Evolutionary conservation across 2,888 invertebrate genomes (phyloP).

Genomic region (Phytoseiulus persimilis): DNA sequence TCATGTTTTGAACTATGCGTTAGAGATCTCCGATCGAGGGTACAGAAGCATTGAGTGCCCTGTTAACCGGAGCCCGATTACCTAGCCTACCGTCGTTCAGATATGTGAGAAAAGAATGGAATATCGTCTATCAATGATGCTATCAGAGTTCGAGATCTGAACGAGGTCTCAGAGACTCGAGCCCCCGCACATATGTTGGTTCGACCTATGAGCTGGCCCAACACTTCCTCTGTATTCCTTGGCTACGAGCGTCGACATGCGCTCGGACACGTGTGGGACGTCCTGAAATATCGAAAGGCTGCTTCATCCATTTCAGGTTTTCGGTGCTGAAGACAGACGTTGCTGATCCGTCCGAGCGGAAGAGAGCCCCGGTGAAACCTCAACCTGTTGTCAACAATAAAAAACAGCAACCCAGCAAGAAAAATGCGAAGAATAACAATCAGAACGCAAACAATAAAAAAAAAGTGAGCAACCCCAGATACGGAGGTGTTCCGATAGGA

Average conservation of each 20-base stretch:
- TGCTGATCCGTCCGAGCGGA: constrained; percentile 7
- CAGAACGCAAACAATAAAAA: neutral
- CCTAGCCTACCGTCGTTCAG: no score
- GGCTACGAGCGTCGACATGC: neutral
- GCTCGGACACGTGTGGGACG: neutral
- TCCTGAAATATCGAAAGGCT: neutral
- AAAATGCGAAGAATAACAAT: constrained; percentile 17
- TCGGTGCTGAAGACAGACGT: constrained; percentile 21
- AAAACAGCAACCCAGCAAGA: neutral
- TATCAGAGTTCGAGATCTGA: no score
- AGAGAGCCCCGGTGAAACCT: neutral
- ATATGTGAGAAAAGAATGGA: no score
- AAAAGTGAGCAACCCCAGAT: neutral
- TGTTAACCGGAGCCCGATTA: no score
- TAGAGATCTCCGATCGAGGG: no score
- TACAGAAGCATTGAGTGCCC: no score
- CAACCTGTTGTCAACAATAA: neutral
- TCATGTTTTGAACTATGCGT: no score
- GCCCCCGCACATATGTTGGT: no score
- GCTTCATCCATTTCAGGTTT: neutral
- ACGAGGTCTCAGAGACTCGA: no score
- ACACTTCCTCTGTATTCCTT: neutral
- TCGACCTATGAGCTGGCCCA: no score
- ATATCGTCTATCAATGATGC: no score
- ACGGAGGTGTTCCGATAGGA: no score